Evolutionary conservation across 2,888 invertebrate species (phyloP), one percentile per base, ranked within the genome.

Genomic region (Asteroscopus sphinx): DNA sequence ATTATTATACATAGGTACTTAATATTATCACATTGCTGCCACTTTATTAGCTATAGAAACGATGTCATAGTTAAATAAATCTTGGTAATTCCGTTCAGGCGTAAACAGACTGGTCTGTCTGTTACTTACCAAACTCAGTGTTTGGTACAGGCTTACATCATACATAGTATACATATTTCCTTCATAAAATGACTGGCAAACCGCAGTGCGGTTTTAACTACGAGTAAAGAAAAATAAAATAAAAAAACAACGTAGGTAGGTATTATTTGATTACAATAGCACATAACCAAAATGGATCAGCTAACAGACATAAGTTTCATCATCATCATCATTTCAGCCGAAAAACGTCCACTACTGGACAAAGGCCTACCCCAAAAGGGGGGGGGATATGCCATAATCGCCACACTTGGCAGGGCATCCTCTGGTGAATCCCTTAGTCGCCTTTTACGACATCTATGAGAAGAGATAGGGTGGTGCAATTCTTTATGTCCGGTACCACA

Each of bases 11-110:
- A 5, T 8, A 26, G 4, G 1, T 11, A 35, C 25, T n/a, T 30
- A 47, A 13, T 51, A 62, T 63, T 63, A 44, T 30, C 9, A 63
- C 12, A 37, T 11, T 13, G 7, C n/a, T 49, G 13, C 28, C 9
- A 33, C 39, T 36, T 40, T 41, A 47, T 46, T 58, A 35, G 12
- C 28, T 28, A 40, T 2, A 1, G 2, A 26, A 13, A 26, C 36
- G 11, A 30, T 7, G 17, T 32, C 30, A 21, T 35, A 30, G 17
- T 33, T 37, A 21, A 41, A 61, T 35, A 40, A 47, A 42, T 12
- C 7, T 54, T 16, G 36, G 7, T 25, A 33, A 66, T 46, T 58
- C 32, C 28, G 8, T 25, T 46, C 36, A 28, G n/a, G n/a, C 35
- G 32, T 49, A 36, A 41, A 32, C 39, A 44, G 12, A 41, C 8